phyloP scores from a whole-genome alignment of 2,888 invertebrate genomes.

The Hymenopus coronatus region DNA sequence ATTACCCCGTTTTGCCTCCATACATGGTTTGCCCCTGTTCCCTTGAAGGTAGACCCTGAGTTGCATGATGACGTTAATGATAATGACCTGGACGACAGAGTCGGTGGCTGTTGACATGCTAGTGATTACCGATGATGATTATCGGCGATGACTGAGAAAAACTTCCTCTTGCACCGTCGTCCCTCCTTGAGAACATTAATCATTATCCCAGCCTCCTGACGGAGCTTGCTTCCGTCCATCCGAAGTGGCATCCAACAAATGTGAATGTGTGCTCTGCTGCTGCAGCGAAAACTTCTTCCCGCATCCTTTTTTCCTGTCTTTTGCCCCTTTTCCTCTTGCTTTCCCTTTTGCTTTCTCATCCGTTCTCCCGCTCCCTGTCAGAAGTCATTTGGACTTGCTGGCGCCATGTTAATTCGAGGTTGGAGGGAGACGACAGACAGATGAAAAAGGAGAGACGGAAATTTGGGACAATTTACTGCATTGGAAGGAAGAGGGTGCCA shows the following conservation, averaged over 20 bases:
- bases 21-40: too few relatives aligned
- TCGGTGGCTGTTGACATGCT: neutral
- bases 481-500: neutral
- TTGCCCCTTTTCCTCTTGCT: slow-evolving; percentile 4
- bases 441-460: slow-evolving; percentile 24
- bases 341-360: neutral
- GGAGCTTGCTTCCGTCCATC: neutral
- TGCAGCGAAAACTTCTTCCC: slow-evolving; percentile 8
- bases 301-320: neutral
- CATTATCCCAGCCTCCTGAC: slow-evolving; percentile 14
- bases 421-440: slow-evolving; percentile 12
- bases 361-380: slow-evolving; percentile 16
- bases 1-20: too few relatives aligned
- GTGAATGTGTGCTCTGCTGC: slow-evolving; percentile 1
- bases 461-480: slow-evolving; percentile 24
- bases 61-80: neutral
- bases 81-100: neutral
- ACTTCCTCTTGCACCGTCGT: neutral
- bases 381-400: slow-evolving; percentile 27
- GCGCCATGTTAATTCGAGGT: slow-evolving; percentile 28
- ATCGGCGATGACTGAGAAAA: slow-evolving; percentile 14
- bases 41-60: too few relatives aligned
- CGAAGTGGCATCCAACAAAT: slow-evolving; percentile 26
- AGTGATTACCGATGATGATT: slow-evolving; percentile 13
- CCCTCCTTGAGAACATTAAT: slow-evolving; percentile 17